Evolutionary conservation across 1,140 invertebrate genomes (phyloP), one percentile per base, ranked within the genome.

Genomic region (Pseudomyrmex sp.): DNA sequence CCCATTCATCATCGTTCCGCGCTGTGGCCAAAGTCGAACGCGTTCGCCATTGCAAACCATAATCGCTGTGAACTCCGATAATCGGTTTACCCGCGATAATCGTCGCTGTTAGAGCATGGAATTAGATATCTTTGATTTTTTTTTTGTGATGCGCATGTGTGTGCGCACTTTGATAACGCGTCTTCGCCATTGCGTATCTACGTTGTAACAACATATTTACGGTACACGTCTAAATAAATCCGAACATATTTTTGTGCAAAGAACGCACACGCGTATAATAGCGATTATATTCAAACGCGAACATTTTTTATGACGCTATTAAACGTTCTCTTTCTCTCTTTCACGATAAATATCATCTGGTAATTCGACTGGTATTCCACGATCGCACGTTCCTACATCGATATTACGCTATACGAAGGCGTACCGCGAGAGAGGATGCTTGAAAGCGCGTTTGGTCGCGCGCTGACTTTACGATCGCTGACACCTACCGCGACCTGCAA

Each of bases 301-400:
- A 52, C 3, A 13, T 52, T 77, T 66, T 18, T 35, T 35, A 35
- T 7, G 35, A 73, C 70, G 87, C 76, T 90, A 85, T 75, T 89
- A 84, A 18, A 9, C n/a, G n/a, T 35, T 66, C 61, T 35, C 23
- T 20, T 52, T 59, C 66, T 26, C 56, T 59, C 80, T 87, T 73
- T 84, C 84, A 85, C 83, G 82, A 85, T 84, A 87, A 91, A 91
- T 88, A 92, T 93, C 90, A 91, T 92, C 4, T 90, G 91, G 91
- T 91, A 90, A 93, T 91, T 87, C 82, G 86, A 89, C 73, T 69
- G 85, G 84, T 65, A 52, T 75, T 70, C 84, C 75, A n/a, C 75
- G 52, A 48, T 23, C 63, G 52, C 80, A 44, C 72, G 35, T 35
- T 35, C 0, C 35, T 35, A 35, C 35, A 35, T 35, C 5, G 35